These are phyloP conservation scores for Liodrosophila aerea DNA, from an alignment of 2,888 invertebrate genomes.

Conservation along the genomic window DNA sequence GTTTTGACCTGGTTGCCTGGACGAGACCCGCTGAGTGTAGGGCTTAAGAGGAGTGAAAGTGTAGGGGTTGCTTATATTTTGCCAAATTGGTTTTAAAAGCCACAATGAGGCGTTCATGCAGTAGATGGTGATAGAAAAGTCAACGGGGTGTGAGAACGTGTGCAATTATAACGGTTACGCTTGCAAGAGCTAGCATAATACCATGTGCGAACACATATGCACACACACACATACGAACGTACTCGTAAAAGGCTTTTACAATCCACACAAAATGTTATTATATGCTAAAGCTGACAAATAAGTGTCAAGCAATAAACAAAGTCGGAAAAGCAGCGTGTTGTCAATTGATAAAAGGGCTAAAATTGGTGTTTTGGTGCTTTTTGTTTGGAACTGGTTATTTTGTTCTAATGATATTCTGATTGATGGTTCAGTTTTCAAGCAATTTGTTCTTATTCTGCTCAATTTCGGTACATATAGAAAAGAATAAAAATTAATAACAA, in stretches of 20 bases:
- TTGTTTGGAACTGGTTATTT: too few species aligned
- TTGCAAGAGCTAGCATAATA: conserved; percentile 15
- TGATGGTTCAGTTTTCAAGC: too few species aligned
- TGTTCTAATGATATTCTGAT: too few species aligned
- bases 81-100: conserved; percentile 74
- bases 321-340: conserved; percentile 22
- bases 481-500: conserved; percentile 30
- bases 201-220: too few species aligned
- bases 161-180: conserved; percentile 66
- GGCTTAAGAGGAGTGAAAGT: neutral
- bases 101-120: conserved; percentile 44
- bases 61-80: conserved; percentile 49
- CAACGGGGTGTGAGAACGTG: conserved; percentile 57
- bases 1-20: conserved; percentile 66
- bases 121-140: neutral
- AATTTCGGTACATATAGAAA: too few species aligned
- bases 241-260: conserved; percentile 25
- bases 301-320: conserved; percentile 57
- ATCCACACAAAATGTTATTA: conserved; percentile 56
- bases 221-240: too few species aligned
- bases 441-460: too few species aligned
- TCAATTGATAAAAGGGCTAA: conserved; percentile 22
- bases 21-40: conserved; percentile 1
- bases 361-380: too few species aligned
- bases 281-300: conserved; percentile 63